Percentiles rank a stretch among this genome's conserved stretches.
phyloP scores from a whole-genome alignment of 2,113 vertebrate species.

The Vireo altiloquus region DNA sequence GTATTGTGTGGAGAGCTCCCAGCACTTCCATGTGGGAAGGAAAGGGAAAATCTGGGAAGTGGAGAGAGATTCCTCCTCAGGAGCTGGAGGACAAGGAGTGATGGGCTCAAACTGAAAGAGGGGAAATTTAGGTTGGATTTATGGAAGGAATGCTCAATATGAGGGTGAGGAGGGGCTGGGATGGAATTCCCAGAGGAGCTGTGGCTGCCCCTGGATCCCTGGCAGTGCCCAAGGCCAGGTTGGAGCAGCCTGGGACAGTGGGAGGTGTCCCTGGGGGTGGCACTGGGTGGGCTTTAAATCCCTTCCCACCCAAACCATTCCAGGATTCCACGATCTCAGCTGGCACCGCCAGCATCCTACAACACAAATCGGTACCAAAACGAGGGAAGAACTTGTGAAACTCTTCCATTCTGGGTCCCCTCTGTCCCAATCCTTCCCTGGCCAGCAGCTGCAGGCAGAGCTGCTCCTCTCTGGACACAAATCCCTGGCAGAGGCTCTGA shows the following conservation, averaged over 20 bases:
- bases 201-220: neutral
- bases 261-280: neutral
- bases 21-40: too few relatives aligned
- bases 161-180: neutral
- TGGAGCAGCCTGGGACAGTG: neutral
- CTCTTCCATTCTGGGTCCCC: neutral
- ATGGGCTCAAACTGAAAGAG: too few relatives aligned
- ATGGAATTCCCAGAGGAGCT: neutral
- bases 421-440: accelerated
- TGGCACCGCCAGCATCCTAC: neutral
- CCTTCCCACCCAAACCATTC: neutral
- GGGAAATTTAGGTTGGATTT: too few relatives aligned
- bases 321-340: neutral
- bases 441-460: neutral
- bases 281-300: neutral
- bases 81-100: too few relatives aligned
- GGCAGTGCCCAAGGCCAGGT: accelerated
- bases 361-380: neutral
- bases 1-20: too few relatives aligned
- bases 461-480: neutral
- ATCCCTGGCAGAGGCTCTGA: neutral
- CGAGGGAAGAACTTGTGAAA: accelerated
- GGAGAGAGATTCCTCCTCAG: too few relatives aligned
- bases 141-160: too few relatives aligned
- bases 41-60: too few relatives aligned